Conservation (phyloP, 2,888 invertebrate species). For the Schizotus pectinicornis region DNA sequence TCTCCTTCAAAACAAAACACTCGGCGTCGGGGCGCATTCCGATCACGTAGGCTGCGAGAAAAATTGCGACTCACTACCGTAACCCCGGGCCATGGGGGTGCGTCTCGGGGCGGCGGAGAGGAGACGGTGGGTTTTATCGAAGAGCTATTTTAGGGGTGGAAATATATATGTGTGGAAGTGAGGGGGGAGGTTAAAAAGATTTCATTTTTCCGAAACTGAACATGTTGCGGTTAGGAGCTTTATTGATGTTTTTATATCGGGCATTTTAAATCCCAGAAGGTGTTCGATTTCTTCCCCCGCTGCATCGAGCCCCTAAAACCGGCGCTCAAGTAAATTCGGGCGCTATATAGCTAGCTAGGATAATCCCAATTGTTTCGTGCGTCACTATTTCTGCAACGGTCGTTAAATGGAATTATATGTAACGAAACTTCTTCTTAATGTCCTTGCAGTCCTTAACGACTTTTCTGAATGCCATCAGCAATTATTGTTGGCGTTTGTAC, state of each 20-base stretch:
- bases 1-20: constrained; percentile 55
- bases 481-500: too few relatives aligned
- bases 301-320: too few relatives aligned
- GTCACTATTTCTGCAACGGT: too few relatives aligned
- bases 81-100: constrained; percentile 47
- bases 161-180: constrained; percentile 49
- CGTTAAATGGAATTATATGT: too few relatives aligned
- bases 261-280: constrained; percentile 48
- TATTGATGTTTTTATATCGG: constrained; percentile 55
- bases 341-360: too few relatives aligned
- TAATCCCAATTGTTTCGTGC: neutral
- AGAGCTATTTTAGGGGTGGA: constrained; percentile 57
- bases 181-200: constrained; percentile 56
- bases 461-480: too few relatives aligned
- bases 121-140: constrained; percentile 50
- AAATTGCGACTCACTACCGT: constrained; percentile 59
- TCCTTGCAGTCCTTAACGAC: too few relatives aligned
- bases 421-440: too few relatives aligned
- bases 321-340: too few relatives aligned
- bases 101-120: constrained; percentile 25
- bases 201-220: constrained; percentile 58
- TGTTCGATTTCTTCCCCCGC: constrained; percentile 27
- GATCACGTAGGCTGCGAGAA: constrained; percentile 60
- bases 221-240: constrained; percentile 56
- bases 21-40: constrained; percentile 49